A percentile compares a stretch with the other conserved stretches of the same genome.
These are phyloP conservation scores for Coreoperca whiteheadi DNA, from an alignment of 2,113 vertebrate genomes.

Conservation along the genomic window DNA sequence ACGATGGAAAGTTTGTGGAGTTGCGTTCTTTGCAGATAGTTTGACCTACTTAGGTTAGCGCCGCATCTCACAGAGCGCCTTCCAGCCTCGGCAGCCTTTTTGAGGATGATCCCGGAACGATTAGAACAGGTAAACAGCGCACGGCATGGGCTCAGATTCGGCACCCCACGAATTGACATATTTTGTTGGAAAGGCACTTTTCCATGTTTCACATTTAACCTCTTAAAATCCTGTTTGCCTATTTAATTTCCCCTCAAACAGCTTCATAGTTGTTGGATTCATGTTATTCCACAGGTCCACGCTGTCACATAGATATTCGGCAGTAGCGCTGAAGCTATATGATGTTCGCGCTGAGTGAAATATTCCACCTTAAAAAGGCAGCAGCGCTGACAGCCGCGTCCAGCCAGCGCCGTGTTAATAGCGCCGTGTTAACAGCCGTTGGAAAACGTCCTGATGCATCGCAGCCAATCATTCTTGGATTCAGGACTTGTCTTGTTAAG, in stretches of 20 bases:
- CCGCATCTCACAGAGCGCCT: constrained; percentile 35
- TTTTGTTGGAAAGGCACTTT: neutral
- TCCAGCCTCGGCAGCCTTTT: neutral
- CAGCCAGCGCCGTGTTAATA: neutral
- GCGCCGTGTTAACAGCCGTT: neutral
- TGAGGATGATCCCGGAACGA: neutral
- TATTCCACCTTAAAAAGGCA: no score
- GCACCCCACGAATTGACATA: neutral
- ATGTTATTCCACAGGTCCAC: neutral
- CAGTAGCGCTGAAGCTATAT: neutral
- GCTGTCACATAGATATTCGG: neutral
- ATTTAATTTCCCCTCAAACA: neutral
- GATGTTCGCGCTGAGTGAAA: neutral
- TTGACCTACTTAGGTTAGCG: constrained; percentile 82
- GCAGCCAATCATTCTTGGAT: neutral
- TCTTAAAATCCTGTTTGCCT: neutral
- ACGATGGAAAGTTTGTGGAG: constrained; percentile 77
- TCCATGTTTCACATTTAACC: neutral
- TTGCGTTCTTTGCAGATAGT: constrained; percentile 74
- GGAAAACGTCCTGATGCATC: neutral
- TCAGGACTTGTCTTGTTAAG: neutral
- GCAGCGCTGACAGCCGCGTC: no score
- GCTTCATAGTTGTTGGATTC: neutral
- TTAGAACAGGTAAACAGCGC: neutral
- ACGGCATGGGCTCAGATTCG: neutral